These are phyloP conservation scores for Tinea trinotella DNA, from an alignment of 2,888 invertebrate species.

Conservation along the genomic window DNA sequence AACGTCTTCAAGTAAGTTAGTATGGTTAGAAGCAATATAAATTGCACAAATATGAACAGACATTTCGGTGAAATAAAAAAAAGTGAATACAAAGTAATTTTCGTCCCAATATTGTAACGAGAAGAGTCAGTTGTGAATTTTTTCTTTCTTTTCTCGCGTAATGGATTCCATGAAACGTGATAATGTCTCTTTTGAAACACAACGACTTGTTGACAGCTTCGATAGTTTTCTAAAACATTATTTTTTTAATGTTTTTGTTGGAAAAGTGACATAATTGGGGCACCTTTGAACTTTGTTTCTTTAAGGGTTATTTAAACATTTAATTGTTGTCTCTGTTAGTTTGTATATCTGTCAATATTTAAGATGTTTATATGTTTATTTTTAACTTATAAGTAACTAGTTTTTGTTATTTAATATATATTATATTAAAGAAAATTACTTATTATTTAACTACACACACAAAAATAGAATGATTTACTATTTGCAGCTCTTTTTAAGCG, in stretches of 20 bases:
- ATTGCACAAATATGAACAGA: neutral
- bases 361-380: too few species aligned
- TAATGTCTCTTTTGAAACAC: conserved; percentile 14
- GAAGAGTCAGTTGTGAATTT: neutral
- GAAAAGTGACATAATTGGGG: neutral
- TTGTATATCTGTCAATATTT: too few species aligned
- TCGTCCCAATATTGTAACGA: neutral
- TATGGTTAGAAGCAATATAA: too few species aligned
- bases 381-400: too few species aligned
- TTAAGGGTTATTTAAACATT: neutral
- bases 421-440: too few species aligned
- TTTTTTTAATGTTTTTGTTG: neutral
- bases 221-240: conserved; percentile 4
- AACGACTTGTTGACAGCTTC: conserved; percentile 15
- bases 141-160: conserved; percentile 2
- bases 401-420: too few species aligned
- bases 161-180: conserved; percentile 9
- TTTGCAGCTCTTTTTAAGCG: too few species aligned
- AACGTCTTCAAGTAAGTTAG: too few species aligned
- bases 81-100: conserved; percentile 5
- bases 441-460: too few species aligned
- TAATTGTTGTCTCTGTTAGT: too few species aligned
- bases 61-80: neutral
- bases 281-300: neutral
- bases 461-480: too few species aligned